Percentiles rank a stretch among this genome's conserved stretches.
phyloP scores from a whole-genome alignment of 2,113 vertebrate genomes.

The Bostrychus sinensis region DNA sequence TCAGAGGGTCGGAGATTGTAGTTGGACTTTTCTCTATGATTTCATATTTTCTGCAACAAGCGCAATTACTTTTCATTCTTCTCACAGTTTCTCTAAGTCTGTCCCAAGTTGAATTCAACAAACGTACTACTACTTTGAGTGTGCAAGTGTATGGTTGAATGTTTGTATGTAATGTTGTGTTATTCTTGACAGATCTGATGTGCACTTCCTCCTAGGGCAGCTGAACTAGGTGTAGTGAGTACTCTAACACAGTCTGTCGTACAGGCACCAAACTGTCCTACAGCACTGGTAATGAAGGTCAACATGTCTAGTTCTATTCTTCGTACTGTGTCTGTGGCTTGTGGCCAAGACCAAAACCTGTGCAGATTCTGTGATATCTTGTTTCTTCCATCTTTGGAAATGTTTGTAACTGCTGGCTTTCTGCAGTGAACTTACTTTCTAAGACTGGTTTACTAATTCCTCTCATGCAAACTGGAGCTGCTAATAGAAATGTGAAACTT shows the following conservation, averaged over 20 bases:
- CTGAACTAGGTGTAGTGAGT: slow-evolving; percentile 27
- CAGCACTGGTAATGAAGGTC: slow-evolving; percentile 18
- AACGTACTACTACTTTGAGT: background rate
- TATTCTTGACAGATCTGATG: slow-evolving; percentile 3
- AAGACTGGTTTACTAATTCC: slow-evolving; percentile 5
- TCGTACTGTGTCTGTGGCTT: background rate
- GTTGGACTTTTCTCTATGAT: slow-evolving; percentile 6
- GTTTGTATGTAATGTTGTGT: slow-evolving; percentile 3
- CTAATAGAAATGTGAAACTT: slow-evolving; percentile 2
- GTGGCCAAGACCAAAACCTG: slow-evolving; percentile 1
- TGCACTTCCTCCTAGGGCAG: slow-evolving; percentile 19
- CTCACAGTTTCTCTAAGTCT: slow-evolving; percentile 22
- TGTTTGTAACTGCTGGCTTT: background rate
- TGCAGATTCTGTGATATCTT: background rate
- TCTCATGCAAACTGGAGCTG: slow-evolving; percentile 14
- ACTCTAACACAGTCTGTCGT: background rate
- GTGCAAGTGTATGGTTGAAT: slow-evolving; percentile 8
- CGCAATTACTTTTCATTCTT: slow-evolving; percentile 40
- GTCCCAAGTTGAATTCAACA: slow-evolving; percentile 15
- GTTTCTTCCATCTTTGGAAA: background rate
- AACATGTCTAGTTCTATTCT: background rate
- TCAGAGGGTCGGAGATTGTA: background rate
- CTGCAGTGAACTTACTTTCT: background rate
- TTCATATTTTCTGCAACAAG: slow-evolving; percentile 33
- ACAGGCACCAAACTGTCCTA: slow-evolving; percentile 17